Conservation (phyloP, 1,140 invertebrate species). For the Bicyclus anynana region DNA sequence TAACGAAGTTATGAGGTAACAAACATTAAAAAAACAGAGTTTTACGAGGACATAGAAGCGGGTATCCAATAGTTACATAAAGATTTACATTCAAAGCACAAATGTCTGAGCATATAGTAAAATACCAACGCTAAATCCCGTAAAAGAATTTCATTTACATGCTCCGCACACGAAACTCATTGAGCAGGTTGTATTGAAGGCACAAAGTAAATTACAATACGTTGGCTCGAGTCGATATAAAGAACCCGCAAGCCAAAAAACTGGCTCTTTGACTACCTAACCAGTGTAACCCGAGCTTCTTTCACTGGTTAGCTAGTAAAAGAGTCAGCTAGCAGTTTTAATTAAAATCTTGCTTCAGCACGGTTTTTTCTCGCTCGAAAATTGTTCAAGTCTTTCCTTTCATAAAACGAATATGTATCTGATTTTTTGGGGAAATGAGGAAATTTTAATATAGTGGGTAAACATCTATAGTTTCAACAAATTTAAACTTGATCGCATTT, state of each 20-base stretch:
- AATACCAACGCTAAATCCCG: neutral
- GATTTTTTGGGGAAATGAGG: neutral
- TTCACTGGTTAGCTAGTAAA: constrained; percentile 23
- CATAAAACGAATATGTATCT: neutral
- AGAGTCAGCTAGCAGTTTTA: constrained; percentile 8
- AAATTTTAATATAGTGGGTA: neutral
- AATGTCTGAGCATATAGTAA: neutral
- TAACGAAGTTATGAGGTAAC: too few species aligned
- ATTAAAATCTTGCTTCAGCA: constrained; percentile 3
- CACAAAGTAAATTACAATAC: constrained; percentile 34
- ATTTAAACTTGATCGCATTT: too few species aligned
- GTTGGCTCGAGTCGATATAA: constrained; percentile 16
- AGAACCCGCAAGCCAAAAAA: constrained; percentile 26
- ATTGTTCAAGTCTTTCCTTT: neutral
- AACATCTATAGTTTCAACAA: neutral
- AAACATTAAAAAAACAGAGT: too few species aligned
- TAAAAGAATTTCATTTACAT: constrained; percentile 12
- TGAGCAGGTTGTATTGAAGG: constrained; percentile 19
- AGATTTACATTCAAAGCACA: too few species aligned
- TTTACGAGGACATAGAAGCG: too few species aligned
- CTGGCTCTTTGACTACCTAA: too few species aligned
- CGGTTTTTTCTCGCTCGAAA: neutral
- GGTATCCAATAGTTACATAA: too few species aligned
- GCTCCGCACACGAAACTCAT: constrained; percentile 12
- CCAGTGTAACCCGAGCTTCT: constrained; percentile 25